Base-by-base conservation (phyloP, 1,140 invertebrate species). In the Ooceraea biroi region DNA sequence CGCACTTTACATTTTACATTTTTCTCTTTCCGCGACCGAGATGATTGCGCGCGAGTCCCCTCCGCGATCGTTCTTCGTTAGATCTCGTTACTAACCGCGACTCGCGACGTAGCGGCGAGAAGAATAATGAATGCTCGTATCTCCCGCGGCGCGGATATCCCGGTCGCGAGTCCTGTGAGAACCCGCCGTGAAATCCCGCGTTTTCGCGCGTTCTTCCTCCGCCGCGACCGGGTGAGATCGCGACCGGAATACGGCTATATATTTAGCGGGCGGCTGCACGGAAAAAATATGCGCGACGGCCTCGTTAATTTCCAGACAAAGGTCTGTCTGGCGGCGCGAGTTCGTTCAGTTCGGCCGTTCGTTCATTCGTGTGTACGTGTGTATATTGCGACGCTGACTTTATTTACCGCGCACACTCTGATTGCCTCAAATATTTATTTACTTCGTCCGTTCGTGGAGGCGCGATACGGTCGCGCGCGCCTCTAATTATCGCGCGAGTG, bases 391-490 rank as follows among this genome's bases (percentile, higher is more conserved):
- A 22, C 72, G 17, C 73, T 44, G 65, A 57, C 65, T 80, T 65
- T 65, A 80, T 80, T 80, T 71, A 69, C 65, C 44, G 73, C 52
- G 52, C 36, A 7, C 71, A 58, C 71, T 58, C 58, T 76, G 73
- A 76, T 76, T 76, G 73, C 76, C 65, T 69, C 65, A 57, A 80
- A 80, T 80, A 80, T 80, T 80, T 80, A 80, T 80, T 69, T 69
- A 80, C 76, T 80, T 30, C 27, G 60, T 50, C 65, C 50, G 50
- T 41, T 25, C 22, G 48, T 25, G 25, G 36, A 11, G 30, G 22
- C 27, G 44, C 50, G 61, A 41, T 66, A 55, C n/a, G n/a, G 17
- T n/a, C 17, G 17, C 52, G 52, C 60, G 46, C 46, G 65, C 12
- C 50, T 80, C 65, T 69, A 80, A 80, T 80, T 80, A 80, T 80